Evolutionary conservation across 2,797 vertebrate species (phyloP), one percentile per base, ranked within the genome.

Genomic region (Capromys pilorides): DNA sequence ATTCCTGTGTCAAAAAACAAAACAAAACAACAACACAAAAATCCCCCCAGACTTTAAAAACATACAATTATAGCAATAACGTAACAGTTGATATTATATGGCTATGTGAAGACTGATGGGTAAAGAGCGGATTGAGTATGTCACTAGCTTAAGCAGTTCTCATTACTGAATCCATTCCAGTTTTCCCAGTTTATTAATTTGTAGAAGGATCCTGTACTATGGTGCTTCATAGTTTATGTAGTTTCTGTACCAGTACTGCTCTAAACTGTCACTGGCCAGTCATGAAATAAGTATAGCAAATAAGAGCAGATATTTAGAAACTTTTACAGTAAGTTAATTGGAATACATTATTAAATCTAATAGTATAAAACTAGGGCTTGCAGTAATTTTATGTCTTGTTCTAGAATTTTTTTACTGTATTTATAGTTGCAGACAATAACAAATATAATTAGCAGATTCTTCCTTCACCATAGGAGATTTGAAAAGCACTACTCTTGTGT

Each of bases 401-500:
- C 45, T 88, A 57, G 69, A 88, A 73, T 88, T 93, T 49, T n/a
- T 82, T 94, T 81, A 26, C 14, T 57, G 8, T 86, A 45, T 94
- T 94, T 77, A 67, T 89, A 88, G 5, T 67, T 49, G 36, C 5
- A 51, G 22, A 87, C 24, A 87, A 0, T 93, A 36, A 64, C 82
- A 75, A 54, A 83, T 62, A 7, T 91, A 84, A 80, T 86, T 93
- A 92, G 81, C 82, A 94, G 54, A 41, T 93, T 45, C 41, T 39
- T 88, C n/a, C 51, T 75, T 90, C 12, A 80, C 24, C 49, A n/a
- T 21, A 82, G 66, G 90, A 90, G 49, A 89, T 85, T 97, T 93
- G 59, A 94, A 85, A 91, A 95, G 21, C 33, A 71, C 3, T 77
- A 39, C 26, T 92, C 31, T 90, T 54, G 3, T 89, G 13, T 91